Evolutionary conservation across 2,888 invertebrate species (phyloP).

Genomic region (Ecliptopera silaceata): DNA sequence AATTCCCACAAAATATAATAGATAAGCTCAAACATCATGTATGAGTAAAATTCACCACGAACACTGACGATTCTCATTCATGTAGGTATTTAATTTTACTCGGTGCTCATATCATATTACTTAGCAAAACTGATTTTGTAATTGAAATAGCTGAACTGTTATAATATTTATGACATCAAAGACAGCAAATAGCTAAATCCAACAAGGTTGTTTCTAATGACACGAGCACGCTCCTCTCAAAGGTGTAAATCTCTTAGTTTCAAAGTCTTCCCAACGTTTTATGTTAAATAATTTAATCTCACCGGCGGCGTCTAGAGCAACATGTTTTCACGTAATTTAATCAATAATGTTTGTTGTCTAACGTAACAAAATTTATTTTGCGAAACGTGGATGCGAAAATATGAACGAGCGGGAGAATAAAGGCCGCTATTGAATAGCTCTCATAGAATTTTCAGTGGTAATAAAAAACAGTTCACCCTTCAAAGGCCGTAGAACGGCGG

Average conservation of each 20-base stretch:
- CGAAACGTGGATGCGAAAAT: slow-evolving; percentile 40
- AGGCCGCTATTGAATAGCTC: slow-evolving; percentile 47
- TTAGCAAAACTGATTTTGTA: background rate
- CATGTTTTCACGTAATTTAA: slow-evolving; percentile 67
- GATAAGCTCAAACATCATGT: too few species aligned
- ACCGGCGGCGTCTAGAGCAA: slow-evolving; percentile 55
- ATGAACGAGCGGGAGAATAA: slow-evolving; percentile 33
- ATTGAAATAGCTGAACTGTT: slow-evolving; percentile 1
- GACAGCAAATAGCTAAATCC: slow-evolving; percentile 47
- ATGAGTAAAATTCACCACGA: too few species aligned
- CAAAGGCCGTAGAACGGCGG: slow-evolving; percentile 58
- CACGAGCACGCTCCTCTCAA: slow-evolving; percentile 52
- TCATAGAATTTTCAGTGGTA: slow-evolving; percentile 68
- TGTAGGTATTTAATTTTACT: too few species aligned
- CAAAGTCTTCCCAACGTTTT: slow-evolving; percentile 60
- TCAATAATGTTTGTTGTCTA: slow-evolving; percentile 61
- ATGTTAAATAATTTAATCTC: slow-evolving; percentile 72
- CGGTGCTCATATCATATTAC: too few species aligned
- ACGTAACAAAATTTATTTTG: slow-evolving; percentile 52
- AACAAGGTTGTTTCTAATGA: slow-evolving; percentile 53
- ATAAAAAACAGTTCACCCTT: slow-evolving; percentile 68
- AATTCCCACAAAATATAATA: too few species aligned
- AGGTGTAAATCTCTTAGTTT: slow-evolving; percentile 61
- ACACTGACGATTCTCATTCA: too few species aligned
- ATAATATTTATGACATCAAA: slow-evolving; percentile 40